Conservation (phyloP, 1,140 invertebrate genomes). For the Drosophila obscura region DNA sequence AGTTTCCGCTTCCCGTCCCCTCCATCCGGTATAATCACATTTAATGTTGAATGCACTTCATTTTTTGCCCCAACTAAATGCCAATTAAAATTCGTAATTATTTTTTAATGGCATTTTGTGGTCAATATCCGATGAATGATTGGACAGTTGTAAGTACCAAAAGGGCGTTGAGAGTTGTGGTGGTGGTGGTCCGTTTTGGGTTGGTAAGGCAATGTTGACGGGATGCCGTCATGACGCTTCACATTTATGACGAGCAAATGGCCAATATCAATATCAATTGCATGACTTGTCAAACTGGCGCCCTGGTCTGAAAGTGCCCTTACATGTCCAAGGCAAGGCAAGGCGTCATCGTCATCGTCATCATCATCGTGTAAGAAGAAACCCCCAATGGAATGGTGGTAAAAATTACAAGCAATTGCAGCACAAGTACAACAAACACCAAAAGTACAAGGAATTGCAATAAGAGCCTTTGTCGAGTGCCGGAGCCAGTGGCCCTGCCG, state of each 20-base stretch:
- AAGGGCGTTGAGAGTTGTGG: not conserved
- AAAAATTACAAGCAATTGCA: slow-evolving; percentile 78
- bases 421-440: slow-evolving; percentile 27
- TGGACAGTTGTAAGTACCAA: slow-evolving; percentile 34
- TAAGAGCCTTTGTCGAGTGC: slow-evolving; percentile 17
- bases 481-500: slow-evolving; percentile 8
- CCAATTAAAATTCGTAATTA: slow-evolving; percentile 80
- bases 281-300: slow-evolving; percentile 71
- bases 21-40: slow-evolving; percentile 43
- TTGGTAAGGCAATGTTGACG: slow-evolving; percentile 36
- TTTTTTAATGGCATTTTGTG: slow-evolving; percentile 82
- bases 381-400: not conserved
- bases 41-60: slow-evolving; percentile 61
- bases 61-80: slow-evolving; percentile 71
- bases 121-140: slow-evolving; percentile 75
- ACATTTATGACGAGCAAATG: slow-evolving; percentile 51
- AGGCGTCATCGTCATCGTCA: no score
- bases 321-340: slow-evolving; percentile 15
- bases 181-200: slow-evolving; percentile 14
- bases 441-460: slow-evolving; percentile 56
- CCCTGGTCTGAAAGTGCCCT: slow-evolving; percentile 46
- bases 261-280: slow-evolving; percentile 66
- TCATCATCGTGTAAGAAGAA: no score
- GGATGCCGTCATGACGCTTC: slow-evolving; percentile 38
- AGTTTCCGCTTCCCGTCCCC: not conserved